Evolutionary conservation across 2,888 invertebrate species (phyloP).

Genomic region (Ellobium chinense): DNA sequence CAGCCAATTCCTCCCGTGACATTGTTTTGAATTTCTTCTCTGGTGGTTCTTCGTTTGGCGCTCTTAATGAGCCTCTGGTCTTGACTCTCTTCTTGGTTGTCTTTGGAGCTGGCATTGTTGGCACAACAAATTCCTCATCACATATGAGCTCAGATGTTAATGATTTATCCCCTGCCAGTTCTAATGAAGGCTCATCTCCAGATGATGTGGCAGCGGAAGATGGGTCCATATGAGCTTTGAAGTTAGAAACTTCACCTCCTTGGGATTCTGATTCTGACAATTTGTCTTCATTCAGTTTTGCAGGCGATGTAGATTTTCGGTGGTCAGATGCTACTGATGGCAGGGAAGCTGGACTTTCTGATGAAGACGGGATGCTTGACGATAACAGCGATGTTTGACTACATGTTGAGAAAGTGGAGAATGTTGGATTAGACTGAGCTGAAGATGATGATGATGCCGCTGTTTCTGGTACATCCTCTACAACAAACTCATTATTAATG

Average conservation of each 20-base stretch:
- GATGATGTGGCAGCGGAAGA: too few species aligned
- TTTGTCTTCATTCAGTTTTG: too few species aligned
- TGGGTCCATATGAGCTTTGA: too few species aligned
- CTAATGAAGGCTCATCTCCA: too few species aligned
- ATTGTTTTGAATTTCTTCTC: background rate
- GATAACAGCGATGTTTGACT: background rate
- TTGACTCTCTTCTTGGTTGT: background rate
- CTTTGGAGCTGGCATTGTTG: background rate
- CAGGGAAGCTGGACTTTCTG: background rate
- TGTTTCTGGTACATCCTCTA: background rate
- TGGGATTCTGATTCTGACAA: too few species aligned
- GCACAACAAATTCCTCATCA: background rate
- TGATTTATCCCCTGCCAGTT: too few species aligned
- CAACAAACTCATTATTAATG: background rate
- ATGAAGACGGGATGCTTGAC: background rate
- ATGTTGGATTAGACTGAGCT: background rate
- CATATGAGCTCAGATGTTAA: too few species aligned
- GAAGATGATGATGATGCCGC: background rate
- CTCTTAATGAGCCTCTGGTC: too few species aligned
- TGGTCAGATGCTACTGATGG: too few species aligned
- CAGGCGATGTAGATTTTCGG: too few species aligned
- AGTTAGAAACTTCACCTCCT: too few species aligned
- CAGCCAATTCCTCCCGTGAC: constrained; percentile 1
- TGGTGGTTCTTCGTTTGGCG: background rate
- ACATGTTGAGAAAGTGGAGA: background rate